These are phyloP conservation scores for Nasonia longicornis DNA, from an alignment of 1,140 invertebrate species.

Conservation along the genomic window DNA sequence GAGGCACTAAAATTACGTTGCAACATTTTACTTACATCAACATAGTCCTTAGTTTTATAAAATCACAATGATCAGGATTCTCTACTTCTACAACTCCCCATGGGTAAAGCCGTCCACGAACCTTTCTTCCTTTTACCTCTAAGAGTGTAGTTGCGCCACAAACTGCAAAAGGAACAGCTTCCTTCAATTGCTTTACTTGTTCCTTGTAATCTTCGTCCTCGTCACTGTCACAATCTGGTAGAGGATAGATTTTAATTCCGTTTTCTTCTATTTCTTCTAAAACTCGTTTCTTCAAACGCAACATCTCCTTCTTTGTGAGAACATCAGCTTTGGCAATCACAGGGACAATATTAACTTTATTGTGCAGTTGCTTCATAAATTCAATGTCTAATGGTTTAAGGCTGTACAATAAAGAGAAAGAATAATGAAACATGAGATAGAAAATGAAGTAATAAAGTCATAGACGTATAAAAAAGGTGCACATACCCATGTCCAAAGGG, in stretches of 20 bases:
- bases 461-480: neutral
- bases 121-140: constrained; percentile 90
- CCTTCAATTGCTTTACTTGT: constrained; percentile 91
- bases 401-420: constrained; percentile 64
- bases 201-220: constrained; percentile 96
- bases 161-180: constrained; percentile 98
- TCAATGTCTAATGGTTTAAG: constrained; percentile 93
- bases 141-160: constrained; percentile 94
- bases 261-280: constrained; percentile 86
- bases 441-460: constrained; percentile 44
- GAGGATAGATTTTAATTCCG: constrained; percentile 93
- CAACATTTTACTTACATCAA: constrained; percentile 78
- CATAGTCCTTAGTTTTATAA: constrained; percentile 97
- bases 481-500: constrained; percentile 95
- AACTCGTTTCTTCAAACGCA: constrained; percentile 87
- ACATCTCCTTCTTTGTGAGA: constrained; percentile 94
- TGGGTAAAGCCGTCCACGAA: constrained; percentile 93
- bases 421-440: constrained; percentile 26
- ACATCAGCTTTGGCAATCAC: constrained; percentile 99
- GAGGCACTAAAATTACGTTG: neutral
- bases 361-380: constrained; percentile 98
- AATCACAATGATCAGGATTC: constrained; percentile 99
- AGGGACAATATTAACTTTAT: constrained; percentile 98
- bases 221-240: constrained; percentile 95
- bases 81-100: constrained; percentile 99